Evolutionary conservation across 2,888 invertebrate species (phyloP), one percentile per base, ranked within the genome.

Genomic region (Ennomos quercinarius): DNA sequence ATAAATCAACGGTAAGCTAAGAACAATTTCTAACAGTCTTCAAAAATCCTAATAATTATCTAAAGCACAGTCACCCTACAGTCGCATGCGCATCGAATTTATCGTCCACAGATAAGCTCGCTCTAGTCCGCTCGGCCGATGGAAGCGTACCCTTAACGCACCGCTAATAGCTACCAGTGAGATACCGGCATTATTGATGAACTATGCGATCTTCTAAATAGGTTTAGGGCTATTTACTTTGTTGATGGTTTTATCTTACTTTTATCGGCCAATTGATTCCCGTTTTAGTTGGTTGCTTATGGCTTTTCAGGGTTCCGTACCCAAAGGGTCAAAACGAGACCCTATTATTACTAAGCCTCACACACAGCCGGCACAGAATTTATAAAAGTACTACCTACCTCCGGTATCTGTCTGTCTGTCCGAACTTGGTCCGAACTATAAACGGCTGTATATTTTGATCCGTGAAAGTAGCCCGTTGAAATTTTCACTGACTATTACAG

Each of bases 121-220:
- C 51, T 36, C 46, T 49, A 57, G 27, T 27, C 27, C 27, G 6
- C 27, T 27, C 27, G 27, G 48, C 41, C 60, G 42, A 57, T 61
- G 58, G 58, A 64, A 61, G 64, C 67, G 50, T 55, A 61, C 63
- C 58, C 60, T 68, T 59, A 55, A 17, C 62, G 47, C 65, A 67
- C 65, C 67, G 45, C 53, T 53, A 53, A 53, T 50, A 46, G 60
- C 41, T 40, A 17, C 13, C 13, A 3, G 55, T 45, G 36, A 41
- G 60, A 51, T 60, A 41, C 63, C 42, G 39, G 39, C 58, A 51
- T 66, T 64, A 68, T 64, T 61, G 64, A 70, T 68, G 64, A 57
- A 61, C 55, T 48, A 57, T 57, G 37, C 51, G 55, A 46, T 36
- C 45, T 49, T 12, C 40, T 42, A 10, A 59, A 55, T 54, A 45